A percentile compares a stretch with the other conserved stretches of the same genome.
These are phyloP conservation scores for Chelidonichthys spinosus DNA, from an alignment of 2,797 vertebrate genomes.

Conservation along the genomic window DNA sequence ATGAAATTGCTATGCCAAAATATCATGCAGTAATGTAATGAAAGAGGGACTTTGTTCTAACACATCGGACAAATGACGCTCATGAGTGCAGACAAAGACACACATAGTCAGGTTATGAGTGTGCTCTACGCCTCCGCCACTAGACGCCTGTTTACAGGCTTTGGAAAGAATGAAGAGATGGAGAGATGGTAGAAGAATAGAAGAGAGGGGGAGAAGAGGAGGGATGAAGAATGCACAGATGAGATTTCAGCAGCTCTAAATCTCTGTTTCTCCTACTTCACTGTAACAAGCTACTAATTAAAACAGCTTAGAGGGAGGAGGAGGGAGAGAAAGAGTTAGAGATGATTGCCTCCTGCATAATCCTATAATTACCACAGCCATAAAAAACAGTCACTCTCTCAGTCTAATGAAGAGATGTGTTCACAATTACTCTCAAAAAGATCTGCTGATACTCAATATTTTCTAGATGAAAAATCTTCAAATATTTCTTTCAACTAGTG, in stretches of 20 bases:
- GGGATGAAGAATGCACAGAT: conserved; percentile 61
- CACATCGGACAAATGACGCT: not conserved
- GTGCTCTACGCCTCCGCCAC: conserved; percentile 26
- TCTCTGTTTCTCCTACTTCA: conserved; percentile 81
- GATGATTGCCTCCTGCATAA: conserved; percentile 83
- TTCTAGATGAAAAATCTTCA: conserved; percentile 34
- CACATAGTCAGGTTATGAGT: conserved; percentile 18
- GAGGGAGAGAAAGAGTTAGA: conserved; percentile 70
- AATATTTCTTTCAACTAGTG: conserved; percentile 34
- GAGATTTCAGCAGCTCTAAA: conserved; percentile 81
- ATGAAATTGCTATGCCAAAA: not conserved
- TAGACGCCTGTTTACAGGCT: conserved; percentile 57
- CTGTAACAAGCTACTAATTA: conserved; percentile 86
- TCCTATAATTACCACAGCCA: conserved; percentile 85
- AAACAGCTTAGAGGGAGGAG: conserved; percentile 80
- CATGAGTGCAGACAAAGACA: conserved; percentile 7
- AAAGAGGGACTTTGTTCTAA: not conserved
- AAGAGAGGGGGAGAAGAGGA: conserved; percentile 34
- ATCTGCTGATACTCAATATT: conserved; percentile 59
- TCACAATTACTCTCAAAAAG: conserved; percentile 73
- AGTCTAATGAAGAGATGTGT: conserved; percentile 80
- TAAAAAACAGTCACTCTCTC: conserved; percentile 79
- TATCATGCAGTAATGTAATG: not conserved
- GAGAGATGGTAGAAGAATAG: conserved; percentile 48
- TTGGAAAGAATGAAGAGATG: conserved; percentile 41